phyloP scores from a whole-genome alignment of 2,888 invertebrate species.

The Ecliptopera silaceata region DNA sequence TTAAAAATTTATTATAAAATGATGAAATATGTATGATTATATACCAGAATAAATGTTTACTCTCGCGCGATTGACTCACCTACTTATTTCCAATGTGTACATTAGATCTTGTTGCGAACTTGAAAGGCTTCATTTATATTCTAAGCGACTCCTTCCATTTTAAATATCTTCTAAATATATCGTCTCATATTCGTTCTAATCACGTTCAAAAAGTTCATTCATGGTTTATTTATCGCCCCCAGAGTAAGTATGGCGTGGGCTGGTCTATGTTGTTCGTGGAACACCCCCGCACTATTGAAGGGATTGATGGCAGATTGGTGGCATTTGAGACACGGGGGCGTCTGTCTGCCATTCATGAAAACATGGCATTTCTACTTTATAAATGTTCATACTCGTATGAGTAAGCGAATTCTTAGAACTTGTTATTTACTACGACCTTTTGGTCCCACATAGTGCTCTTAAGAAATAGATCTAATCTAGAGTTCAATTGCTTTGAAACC shows the following conservation, averaged over 20 bases:
- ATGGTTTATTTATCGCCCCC: conserved; percentile 17
- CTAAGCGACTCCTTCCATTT: neutral
- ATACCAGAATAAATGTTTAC: no score
- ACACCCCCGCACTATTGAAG: conserved; percentile 57
- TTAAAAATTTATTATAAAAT: no score
- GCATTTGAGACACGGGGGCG: conserved; percentile 63
- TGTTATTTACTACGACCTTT: no score
- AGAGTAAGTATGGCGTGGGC: conserved; percentile 37
- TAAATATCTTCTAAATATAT: conserved; percentile 24
- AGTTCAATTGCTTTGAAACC: no score
- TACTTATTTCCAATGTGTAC: neutral
- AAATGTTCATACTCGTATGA: no score
- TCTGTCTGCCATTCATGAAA: conserved; percentile 47
- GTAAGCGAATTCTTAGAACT: no score
- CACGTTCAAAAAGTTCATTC: conserved; percentile 21
- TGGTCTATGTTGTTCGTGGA: conserved; percentile 46
- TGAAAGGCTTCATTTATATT: no score
- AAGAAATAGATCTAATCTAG: no score
- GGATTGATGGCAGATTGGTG: conserved; percentile 57
- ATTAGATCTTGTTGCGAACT: no score
- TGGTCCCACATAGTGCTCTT: no score
- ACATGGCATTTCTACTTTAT: conserved; percentile 4
- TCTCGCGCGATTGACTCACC: no score
- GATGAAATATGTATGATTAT: no score
- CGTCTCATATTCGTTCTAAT: conserved; percentile 13